These are phyloP conservation scores for Lagocephalus sceleratus DNA, from an alignment of 2,797 vertebrate genomes.

Conservation along the genomic window DNA sequence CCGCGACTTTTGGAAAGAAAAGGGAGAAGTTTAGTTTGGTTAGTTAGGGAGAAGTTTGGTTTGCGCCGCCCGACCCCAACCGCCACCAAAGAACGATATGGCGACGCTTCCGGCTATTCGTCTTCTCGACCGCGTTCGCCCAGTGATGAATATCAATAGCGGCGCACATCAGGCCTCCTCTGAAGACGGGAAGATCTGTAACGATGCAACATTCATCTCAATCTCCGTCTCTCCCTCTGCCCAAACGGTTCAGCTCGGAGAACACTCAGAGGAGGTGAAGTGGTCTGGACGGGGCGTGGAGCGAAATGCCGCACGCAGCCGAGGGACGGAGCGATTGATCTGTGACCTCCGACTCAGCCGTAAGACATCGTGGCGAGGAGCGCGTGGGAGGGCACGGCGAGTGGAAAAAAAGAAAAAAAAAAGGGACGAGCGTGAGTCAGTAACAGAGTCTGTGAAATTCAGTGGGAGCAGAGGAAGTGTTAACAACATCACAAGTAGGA, in stretches of 20 bases:
- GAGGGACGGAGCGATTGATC: constrained; percentile 68
- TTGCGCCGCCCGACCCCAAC: background rate
- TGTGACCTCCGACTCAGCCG: constrained; percentile 70
- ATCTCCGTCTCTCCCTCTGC: constrained; percentile 37
- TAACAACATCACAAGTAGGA: constrained; percentile 78
- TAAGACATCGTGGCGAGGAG: constrained; percentile 70
- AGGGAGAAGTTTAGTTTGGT: too few species aligned
- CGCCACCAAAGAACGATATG: constrained; percentile 1
- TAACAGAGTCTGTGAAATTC: constrained; percentile 76
- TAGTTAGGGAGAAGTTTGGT: too few species aligned
- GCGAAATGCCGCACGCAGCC: constrained; percentile 59
- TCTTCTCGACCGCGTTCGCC: constrained; percentile 9
- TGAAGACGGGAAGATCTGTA: constrained; percentile 9
- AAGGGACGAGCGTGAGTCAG: constrained; percentile 75
- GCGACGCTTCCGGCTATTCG: background rate
- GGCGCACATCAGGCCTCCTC: constrained; percentile 15
- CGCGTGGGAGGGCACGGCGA: constrained; percentile 63
- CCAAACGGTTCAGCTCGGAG: constrained; percentile 43
- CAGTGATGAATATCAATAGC: constrained; percentile 21
- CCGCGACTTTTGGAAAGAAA: background rate
- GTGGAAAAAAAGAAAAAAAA: too few species aligned
- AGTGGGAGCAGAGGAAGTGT: constrained; percentile 79
- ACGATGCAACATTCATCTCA: constrained; percentile 29
- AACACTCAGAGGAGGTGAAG: constrained; percentile 60
- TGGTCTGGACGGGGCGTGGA: constrained; percentile 47